Evolutionary conservation across 2,888 invertebrate species (phyloP), one percentile per base, ranked within the genome.

Genomic region (Phrixothrix hirtus): DNA sequence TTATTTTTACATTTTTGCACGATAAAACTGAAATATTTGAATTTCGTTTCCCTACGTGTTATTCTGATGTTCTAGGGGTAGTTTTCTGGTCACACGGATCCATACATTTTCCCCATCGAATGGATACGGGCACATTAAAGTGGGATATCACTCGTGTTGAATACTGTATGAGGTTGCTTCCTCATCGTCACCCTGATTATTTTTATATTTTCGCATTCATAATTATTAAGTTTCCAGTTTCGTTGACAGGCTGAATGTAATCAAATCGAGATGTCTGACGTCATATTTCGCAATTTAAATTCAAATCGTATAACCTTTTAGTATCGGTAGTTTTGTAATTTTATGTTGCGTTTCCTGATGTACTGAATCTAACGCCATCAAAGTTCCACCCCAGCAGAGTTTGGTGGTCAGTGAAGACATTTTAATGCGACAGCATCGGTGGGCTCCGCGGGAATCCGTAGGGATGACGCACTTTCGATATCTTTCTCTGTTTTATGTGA

Each of bases 401-500:
- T 55, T 44, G 49, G 56, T 38, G 57, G 54, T 42, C 53, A 50
- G 57, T 56, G 61, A 60, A 58, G 62, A 61, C 57, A 58, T 61
- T 68, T 69, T 68, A 68, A 68, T 68, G 66, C 58, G 59, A 59
- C 55, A 53, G 44, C 56, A 58, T 58, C 60, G 56, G 58, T 45
- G 60, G 59, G 63, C 61, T 55, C 57, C 58, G 34, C 46, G 41
- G 41, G 46, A 46, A 35, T 46, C 43, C 47, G 59, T 48, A 61
- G 67, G 62, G 65, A 64, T 64, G 65, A 67, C 68, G 69, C 69
- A 70, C 69, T 71, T 69, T 65, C 70, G 69, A 69, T 70, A 70
- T 71, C 67, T 70, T 60, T 64, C 65, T 69, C 67, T 67, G 68
- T 70, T 73, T 72, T 74, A 72, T 74, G 71, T 72, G 74, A 74